Conservation (phyloP, 2,797 vertebrate genomes). For the Aratinga solstitialis region DNA sequence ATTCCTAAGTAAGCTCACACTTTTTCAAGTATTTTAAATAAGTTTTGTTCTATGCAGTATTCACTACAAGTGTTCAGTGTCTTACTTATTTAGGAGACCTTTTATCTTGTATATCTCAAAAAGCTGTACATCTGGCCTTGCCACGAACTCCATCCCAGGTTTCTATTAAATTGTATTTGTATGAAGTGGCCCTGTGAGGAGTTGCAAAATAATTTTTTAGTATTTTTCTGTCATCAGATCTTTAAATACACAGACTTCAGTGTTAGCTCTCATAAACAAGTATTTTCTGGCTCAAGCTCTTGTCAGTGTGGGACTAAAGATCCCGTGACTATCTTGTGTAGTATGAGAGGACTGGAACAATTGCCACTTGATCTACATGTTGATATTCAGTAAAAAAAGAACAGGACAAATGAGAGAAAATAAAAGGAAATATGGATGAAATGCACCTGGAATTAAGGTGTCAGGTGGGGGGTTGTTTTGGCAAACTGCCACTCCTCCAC, state of each 20-base stretch:
- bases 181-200: constrained; percentile 25
- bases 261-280: background rate
- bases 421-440: background rate
- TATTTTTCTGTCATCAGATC: background rate
- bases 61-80: background rate
- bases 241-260: constrained; percentile 14
- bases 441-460: background rate
- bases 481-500: background rate
- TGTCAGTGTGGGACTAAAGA: background rate
- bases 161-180: constrained; percentile 18
- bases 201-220: background rate
- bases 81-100: background rate
- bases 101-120: background rate
- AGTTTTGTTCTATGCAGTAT: background rate
- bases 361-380: background rate
- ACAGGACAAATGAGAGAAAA: background rate
- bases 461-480: background rate
- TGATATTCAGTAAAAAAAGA: background rate
- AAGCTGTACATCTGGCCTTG: background rate
- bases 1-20: background rate
- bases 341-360: background rate
- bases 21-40: background rate
- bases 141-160: background rate
- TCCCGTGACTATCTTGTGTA: background rate
- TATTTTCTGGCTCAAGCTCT: background rate